Percentiles rank a stretch among this genome's conserved stretches.
These are phyloP conservation scores for Drosophila ogumai DNA, from an alignment of 1,140 invertebrate species.

Conservation along the genomic window DNA sequence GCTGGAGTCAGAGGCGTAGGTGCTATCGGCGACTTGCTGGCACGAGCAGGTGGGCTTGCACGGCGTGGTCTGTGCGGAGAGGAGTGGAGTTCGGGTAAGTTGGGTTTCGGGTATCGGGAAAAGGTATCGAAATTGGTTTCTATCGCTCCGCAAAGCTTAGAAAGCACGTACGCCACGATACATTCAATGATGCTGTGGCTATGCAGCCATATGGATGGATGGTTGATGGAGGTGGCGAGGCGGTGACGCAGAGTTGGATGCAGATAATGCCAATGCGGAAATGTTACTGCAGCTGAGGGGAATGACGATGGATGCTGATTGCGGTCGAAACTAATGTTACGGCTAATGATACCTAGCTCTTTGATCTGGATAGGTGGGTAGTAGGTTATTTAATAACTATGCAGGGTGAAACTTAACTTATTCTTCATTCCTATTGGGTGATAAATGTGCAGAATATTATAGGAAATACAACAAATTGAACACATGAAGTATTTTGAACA, in stretches of 20 bases:
- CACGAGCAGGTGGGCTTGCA: slow-evolving; percentile 71
- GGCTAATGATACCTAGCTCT: slow-evolving; percentile 4
- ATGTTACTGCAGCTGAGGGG: slow-evolving; percentile 32
- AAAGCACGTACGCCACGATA: slow-evolving; percentile 71
- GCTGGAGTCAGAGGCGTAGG: slow-evolving; percentile 47
- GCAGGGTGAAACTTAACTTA: background rate
- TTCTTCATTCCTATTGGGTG: background rate
- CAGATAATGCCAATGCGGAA: slow-evolving; percentile 46
- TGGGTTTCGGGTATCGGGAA: slow-evolving; percentile 42
- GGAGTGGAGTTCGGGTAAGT: slow-evolving; percentile 31
- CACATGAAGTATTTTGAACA: background rate
- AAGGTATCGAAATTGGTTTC: slow-evolving; percentile 55
- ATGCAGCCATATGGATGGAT: background rate
- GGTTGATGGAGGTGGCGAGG: slow-evolving; percentile 31
- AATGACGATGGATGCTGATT: slow-evolving; percentile 38
- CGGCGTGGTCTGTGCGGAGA: slow-evolving; percentile 66
- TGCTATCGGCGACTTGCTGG: slow-evolving; percentile 56
- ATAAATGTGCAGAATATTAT: background rate
- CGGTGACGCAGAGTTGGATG: slow-evolving; percentile 37
- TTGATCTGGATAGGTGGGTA: background rate
- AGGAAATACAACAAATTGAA: background rate
- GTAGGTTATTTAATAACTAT: background rate
- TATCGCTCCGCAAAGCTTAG: slow-evolving; percentile 46
- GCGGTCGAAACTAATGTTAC: slow-evolving; percentile 12
- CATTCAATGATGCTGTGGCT: slow-evolving; percentile 24